phyloP scores from a whole-genome alignment of 1,140 invertebrate genomes.

The Drosophila melanica region DNA sequence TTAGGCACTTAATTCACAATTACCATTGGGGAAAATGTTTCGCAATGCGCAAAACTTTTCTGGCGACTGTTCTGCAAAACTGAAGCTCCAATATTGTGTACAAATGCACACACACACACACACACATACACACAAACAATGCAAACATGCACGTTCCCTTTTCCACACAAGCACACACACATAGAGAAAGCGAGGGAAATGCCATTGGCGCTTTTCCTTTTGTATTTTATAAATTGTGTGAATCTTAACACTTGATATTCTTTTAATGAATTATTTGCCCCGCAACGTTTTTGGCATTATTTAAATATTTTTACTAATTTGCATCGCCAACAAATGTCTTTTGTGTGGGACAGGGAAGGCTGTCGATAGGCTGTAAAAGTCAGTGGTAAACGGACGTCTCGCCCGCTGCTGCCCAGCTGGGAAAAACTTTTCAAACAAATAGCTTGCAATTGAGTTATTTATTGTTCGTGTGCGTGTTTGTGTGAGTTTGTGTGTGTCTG shows the following conservation, averaged over 20 bases:
- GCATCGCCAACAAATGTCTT: conserved; percentile 53
- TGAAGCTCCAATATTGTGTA: conserved; percentile 44
- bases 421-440: conserved; percentile 77
- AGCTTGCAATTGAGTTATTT: conserved; percentile 80
- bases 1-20: conserved; percentile 47
- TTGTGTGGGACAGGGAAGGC: neutral
- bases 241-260: conserved; percentile 82
- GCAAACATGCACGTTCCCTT: neutral
- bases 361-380: conserved; percentile 54
- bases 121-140: no score
- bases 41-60: conserved; percentile 46
- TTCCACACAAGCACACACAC: conserved; percentile 1
- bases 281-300: conserved; percentile 60
- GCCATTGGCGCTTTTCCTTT: conserved; percentile 72
- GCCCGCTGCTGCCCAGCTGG: conserved; percentile 19
- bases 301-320: conserved; percentile 80
- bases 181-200: conserved; percentile 31
- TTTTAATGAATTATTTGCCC: conserved; percentile 77
- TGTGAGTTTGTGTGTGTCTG: conserved; percentile 5
- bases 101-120: conserved; percentile 22
- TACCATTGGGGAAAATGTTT: conserved; percentile 41
- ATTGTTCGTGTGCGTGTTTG: conserved; percentile 52
- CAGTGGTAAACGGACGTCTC: conserved; percentile 20
- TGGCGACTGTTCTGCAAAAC: conserved; percentile 24
- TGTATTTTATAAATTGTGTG: conserved; percentile 75